Percentiles rank a stretch among this genome's conserved stretches.
Conservation (phyloP, 2,797 vertebrate genomes). For the Margarornis squamiger region DNA sequence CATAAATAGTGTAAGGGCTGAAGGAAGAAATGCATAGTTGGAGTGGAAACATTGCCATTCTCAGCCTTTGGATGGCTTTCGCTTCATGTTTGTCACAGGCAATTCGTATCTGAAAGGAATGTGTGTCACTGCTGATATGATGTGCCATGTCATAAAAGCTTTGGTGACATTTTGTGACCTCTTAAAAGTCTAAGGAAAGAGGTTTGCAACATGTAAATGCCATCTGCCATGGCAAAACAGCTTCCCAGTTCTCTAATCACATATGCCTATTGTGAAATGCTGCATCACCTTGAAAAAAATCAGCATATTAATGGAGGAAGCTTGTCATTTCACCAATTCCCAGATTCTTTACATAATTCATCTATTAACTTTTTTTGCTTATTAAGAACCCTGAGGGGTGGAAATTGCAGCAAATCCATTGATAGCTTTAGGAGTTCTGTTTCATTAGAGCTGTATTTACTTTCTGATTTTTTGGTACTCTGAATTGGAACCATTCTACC, state of each 20-base stretch:
- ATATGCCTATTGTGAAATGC: slow-evolving; percentile 23
- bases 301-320: slow-evolving; percentile 33
- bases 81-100: neutral
- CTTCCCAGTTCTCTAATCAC: slow-evolving; percentile 2
- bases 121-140: slow-evolving; percentile 27
- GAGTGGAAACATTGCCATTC: neutral
- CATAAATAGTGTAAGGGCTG: neutral
- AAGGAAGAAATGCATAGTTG: neutral
- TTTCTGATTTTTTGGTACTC: slow-evolving; percentile 27
- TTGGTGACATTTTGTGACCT: slow-evolving; percentile 53
- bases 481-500: slow-evolving; percentile 14
- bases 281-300: slow-evolving; percentile 16
- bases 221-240: slow-evolving; percentile 10
- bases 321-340: slow-evolving; percentile 38
- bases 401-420: slow-evolving; percentile 29
- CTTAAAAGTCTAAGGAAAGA: neutral
- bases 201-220: slow-evolving; percentile 15
- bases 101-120: neutral
- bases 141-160: slow-evolving; percentile 37
- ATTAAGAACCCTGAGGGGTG: neutral
- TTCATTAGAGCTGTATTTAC: slow-evolving; percentile 29
- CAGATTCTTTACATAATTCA: slow-evolving; percentile 46
- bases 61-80: neutral
- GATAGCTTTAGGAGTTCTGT: slow-evolving; percentile 24
- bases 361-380: slow-evolving; percentile 15